Evolutionary conservation across 2,113 vertebrate genomes (phyloP), one percentile per base, ranked within the genome.

Genomic region (Nibea albiflora): DNA sequence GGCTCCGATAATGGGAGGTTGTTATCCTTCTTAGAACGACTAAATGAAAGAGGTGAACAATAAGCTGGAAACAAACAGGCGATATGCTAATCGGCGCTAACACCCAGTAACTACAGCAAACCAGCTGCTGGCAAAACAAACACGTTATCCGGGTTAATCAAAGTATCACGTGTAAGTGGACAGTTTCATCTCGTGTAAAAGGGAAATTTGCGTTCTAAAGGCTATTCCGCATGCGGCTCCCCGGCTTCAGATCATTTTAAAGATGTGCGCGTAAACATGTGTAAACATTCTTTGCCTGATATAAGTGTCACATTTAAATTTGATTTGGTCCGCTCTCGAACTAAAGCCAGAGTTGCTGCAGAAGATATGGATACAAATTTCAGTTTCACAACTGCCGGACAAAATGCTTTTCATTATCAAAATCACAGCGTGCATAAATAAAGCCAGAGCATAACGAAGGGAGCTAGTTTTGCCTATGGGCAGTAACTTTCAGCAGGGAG

Each of bases 1-100:
- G 62, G 56, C 44, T 64, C 20, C 22, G 20, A 54, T 75, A 66
- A 81, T 69, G 62, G 39, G 47, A 72, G 57, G 52, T 64, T 76
- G 62, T 73, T 82, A 69, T 64, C 54, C 70, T 62, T 87, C 62
- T 88, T 85, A 76, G 72, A 84, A 61, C 69, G 78, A 80, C 35
- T 73, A 78, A 85, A 85, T 86, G 73, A 83, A 88, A 90, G 80
- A 58, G 81, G 47, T 73, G 69, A 87, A 71, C 61, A 87, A 81
- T 73, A 71, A 75, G 56, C 67, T 60, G 69, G 73, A 76, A 85
- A 79, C 79, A 88, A 89, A 90, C 78, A 83, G 50, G 44, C 47
- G 52, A 60, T 76, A 83, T 85, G 83, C 56, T 86, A 87, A 91
- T 87, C 10, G 2, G 47, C 22, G 49, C 44, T 20, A 42, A 66